A percentile compares a stretch with the other conserved stretches of the same genome.
Evolutionary conservation across 2,797 vertebrate genomes (phyloP).

Genomic region (Sus cebifrons): DNA sequence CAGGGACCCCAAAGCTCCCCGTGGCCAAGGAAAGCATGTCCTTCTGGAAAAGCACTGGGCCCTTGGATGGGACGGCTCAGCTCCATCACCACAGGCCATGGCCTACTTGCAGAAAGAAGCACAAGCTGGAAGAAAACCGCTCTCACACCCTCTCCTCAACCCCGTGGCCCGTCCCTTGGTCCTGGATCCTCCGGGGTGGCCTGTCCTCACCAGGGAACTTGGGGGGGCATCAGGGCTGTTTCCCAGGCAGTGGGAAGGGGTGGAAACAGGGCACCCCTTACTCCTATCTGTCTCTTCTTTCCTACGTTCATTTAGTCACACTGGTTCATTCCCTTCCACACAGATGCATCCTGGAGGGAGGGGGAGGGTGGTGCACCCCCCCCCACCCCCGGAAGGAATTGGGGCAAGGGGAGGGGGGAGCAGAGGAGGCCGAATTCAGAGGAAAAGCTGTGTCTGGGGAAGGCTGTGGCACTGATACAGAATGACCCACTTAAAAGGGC

Average conservation of each 20-base stretch:
- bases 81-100: not conserved
- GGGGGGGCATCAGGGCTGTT: not conserved
- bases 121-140: not conserved
- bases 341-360: not conserved
- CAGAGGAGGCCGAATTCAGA: constrained; percentile 67
- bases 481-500: constrained; percentile 80
- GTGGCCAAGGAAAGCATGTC: not conserved
- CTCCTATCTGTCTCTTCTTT: not conserved
- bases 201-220: not conserved
- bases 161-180: fast-evolving
- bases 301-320: not conserved
- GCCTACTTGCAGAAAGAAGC: not conserved
- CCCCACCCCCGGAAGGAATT: constrained; percentile 74
- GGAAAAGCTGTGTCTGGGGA: constrained; percentile 82
- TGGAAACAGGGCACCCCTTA: not conserved
- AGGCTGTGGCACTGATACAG: constrained; percentile 69
- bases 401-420: constrained; percentile 78
- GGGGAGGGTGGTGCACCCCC: not conserved
- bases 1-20: not conserved
- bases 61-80: not conserved
- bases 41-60: not conserved
- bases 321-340: not conserved
- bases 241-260: not conserved
- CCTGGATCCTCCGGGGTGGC: not conserved
- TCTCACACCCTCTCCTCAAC: not conserved